Evolutionary conservation across 2,113 vertebrate genomes (phyloP).

Genomic region (Sander vitreus): DNA sequence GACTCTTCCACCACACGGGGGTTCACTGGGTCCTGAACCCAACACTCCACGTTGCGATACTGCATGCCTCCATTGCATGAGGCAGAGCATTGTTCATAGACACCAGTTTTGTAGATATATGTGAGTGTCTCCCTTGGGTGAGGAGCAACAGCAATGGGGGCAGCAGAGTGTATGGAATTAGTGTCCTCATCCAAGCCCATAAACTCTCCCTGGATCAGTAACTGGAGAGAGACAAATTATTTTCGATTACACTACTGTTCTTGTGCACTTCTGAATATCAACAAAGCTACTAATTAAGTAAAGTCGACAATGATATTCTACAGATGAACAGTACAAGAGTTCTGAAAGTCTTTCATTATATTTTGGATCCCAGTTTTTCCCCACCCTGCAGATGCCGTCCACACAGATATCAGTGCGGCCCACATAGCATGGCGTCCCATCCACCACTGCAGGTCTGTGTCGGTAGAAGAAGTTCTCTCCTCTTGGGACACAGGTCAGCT

Average conservation of each 20-base stretch:
- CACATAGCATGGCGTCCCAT: constrained; percentile 92
- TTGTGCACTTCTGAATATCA: neutral
- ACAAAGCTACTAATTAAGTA: neutral
- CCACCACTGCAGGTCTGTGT: constrained; percentile 87
- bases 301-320: neutral
- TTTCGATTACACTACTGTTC: neutral
- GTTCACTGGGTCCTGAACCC: constrained; percentile 70
- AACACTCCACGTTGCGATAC: constrained; percentile 88
- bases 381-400: constrained; percentile 90
- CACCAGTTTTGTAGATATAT: constrained; percentile 83
- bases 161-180: constrained; percentile 30
- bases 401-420: constrained; percentile 90
- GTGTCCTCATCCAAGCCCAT: constrained; percentile 62
- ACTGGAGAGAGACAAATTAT: constrained; percentile 32
- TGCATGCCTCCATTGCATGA: constrained; percentile 89
- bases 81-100: constrained; percentile 88
- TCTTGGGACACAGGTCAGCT: constrained; percentile 93
- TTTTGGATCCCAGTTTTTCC: neutral
- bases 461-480: constrained; percentile 93
- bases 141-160: constrained; percentile 27
- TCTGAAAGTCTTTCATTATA: neutral
- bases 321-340: neutral
- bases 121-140: constrained; percentile 35
- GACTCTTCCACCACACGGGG: constrained; percentile 79
- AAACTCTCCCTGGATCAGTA: constrained; percentile 60